These are phyloP conservation scores for Boloria euphrosyne DNA, from an alignment of 2,888 invertebrate genomes.

Conservation along the genomic window DNA sequence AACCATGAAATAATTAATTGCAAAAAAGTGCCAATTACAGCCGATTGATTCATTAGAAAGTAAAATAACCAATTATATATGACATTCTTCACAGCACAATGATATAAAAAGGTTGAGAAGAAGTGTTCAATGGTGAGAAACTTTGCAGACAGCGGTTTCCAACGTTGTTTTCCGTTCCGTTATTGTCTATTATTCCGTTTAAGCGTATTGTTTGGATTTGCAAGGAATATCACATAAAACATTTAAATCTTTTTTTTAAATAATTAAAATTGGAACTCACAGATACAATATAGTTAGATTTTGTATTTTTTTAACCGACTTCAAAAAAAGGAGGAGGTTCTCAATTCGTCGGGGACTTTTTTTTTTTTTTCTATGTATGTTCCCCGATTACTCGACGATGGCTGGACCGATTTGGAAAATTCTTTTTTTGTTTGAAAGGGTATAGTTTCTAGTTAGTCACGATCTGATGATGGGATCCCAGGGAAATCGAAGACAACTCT, in stretches of 20 bases:
- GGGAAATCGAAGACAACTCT: no score
- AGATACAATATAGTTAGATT: no score
- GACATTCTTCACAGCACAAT: slow-evolving; percentile 4
- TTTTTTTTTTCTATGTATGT: no score
- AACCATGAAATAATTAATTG: slow-evolving; percentile 5
- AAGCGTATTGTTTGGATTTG: slow-evolving; percentile 6
- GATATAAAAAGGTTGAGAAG: slow-evolving; percentile 15
- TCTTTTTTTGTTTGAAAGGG: no score
- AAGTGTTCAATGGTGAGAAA: slow-evolving; percentile 35
- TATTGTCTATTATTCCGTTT: slow-evolving; percentile 13
- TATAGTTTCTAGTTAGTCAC: no score
- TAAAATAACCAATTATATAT: slow-evolving; percentile 19
- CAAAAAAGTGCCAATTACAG: background rate
- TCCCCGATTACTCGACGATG: no score
- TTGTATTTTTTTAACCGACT: no score
- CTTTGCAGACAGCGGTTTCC: slow-evolving; percentile 24
- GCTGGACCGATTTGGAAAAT: no score
- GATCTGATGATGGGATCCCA: no score
- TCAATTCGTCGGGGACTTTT: no score
- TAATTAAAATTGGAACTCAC: no score
- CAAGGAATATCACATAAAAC: background rate
- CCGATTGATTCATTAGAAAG: slow-evolving; percentile 16
- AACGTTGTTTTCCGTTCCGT: slow-evolving; percentile 19
- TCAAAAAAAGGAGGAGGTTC: no score
- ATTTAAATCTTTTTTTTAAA: background rate